phyloP scores from a whole-genome alignment of 2,797 vertebrate genomes.

The Eospalax fontanierii region DNA sequence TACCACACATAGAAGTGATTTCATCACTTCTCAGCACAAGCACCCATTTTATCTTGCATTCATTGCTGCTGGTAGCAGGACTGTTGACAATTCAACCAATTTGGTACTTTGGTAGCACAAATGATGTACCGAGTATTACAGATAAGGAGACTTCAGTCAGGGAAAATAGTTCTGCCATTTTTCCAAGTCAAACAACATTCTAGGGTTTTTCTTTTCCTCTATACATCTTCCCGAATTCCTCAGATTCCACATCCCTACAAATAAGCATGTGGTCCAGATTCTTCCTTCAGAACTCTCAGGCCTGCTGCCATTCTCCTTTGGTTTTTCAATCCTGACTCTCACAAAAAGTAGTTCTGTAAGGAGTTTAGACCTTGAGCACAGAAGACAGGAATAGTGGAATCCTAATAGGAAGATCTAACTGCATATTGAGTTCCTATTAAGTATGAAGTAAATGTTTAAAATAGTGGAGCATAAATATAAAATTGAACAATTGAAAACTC shows the following conservation, averaged over 20 bases:
- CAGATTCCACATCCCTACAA: not conserved
- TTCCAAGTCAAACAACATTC: not conserved
- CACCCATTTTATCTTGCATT: not conserved
- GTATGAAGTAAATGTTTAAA: constrained; percentile 41
- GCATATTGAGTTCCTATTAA: not conserved
- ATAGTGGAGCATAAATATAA: constrained; percentile 16
- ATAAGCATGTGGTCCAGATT: not conserved
- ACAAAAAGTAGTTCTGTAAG: not conserved
- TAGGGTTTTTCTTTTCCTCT: not conserved
- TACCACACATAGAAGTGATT: not conserved
- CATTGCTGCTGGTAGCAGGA: not conserved
- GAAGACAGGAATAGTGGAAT: not conserved
- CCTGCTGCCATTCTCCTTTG: not conserved
- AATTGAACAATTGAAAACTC: not conserved
- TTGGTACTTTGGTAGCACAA: not conserved
- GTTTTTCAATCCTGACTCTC: not conserved
- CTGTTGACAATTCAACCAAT: not conserved
- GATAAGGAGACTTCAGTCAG: not conserved
- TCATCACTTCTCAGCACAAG: not conserved
- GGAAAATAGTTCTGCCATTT: not conserved
- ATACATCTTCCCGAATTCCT: not conserved
- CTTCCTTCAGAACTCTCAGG: not conserved
- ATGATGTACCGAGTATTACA: not conserved
- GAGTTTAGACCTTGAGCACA: not conserved
- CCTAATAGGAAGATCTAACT: not conserved